phyloP scores from a whole-genome alignment of 2,113 vertebrate species.

The Chamaea fasciata region DNA sequence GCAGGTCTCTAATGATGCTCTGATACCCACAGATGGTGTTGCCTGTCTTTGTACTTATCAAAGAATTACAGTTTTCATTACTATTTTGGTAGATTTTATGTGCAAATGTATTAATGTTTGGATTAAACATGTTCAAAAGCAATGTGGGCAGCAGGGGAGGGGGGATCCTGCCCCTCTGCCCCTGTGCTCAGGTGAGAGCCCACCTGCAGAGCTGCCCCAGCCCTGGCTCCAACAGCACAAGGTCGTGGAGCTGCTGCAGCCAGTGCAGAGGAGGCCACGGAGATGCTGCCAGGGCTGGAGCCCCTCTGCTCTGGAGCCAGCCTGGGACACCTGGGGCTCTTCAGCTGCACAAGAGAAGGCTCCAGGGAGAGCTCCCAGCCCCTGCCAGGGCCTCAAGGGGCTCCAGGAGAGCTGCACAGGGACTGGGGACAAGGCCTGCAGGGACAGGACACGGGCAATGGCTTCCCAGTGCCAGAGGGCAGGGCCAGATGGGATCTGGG shows the following conservation, averaged over 20 bases:
- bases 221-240: not conserved
- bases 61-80: not conserved
- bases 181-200: not conserved
- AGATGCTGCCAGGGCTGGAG: not conserved
- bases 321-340: not conserved
- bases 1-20: rapidly evolving
- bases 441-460: no score
- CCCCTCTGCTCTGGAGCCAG: not conserved
- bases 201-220: not conserved
- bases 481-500: no score
- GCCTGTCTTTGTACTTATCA: not conserved
- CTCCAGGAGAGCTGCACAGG: no score
- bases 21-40: not conserved
- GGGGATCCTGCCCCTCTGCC: not conserved
- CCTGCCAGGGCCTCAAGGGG: not conserved
- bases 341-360: not conserved
- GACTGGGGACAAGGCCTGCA: no score
- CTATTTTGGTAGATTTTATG: not conserved
- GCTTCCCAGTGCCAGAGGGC: no score
- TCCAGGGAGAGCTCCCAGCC: not conserved
- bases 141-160: rapidly evolving
- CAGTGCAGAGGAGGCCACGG: not conserved
- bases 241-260: not conserved
- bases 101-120: not conserved
- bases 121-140: not conserved